Evolutionary conservation across 2,888 invertebrate species (phyloP).

Genomic region (Papilio elwesi): DNA sequence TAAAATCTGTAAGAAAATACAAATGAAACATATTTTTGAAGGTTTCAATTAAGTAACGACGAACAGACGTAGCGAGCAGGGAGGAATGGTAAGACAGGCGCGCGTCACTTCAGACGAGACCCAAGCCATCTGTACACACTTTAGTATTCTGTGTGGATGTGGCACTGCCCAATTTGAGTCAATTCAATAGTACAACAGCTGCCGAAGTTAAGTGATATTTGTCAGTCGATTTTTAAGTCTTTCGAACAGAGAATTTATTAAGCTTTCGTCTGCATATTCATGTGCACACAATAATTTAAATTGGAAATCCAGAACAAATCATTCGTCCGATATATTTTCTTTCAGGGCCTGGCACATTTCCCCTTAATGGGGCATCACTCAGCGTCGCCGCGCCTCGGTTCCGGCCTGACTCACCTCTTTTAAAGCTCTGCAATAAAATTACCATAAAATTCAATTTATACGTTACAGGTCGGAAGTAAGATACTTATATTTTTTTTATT

Average conservation of each 20-base stretch:
- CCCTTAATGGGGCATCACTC: conserved; percentile 36
- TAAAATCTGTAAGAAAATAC: no score
- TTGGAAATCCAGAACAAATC: conserved; percentile 15
- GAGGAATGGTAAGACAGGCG: no score
- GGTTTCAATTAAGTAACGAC: no score
- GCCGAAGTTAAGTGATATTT: background rate
- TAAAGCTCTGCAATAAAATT: conserved; percentile 31
- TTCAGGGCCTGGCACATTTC: conserved; percentile 32
- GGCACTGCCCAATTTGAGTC: no score
- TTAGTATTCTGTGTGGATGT: no score
- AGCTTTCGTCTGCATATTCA: conserved; percentile 12
- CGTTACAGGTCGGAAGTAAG: background rate
- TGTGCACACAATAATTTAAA: conserved; percentile 16
- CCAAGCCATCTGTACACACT: no score
- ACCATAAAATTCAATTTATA: conserved; percentile 30
- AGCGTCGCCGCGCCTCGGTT: conserved; percentile 32
- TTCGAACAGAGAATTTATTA: conserved; percentile 6
- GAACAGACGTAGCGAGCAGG: no score
- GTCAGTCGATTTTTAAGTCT: background rate
- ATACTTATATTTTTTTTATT: conserved; percentile 4
- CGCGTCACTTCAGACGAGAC: no score
- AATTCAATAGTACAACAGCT: background rate
- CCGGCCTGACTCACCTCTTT: conserved; percentile 35
- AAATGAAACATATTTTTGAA: no score
- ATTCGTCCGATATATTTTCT: conserved; percentile 17